Conservation (phyloP, 1,140 invertebrate species). For the Drosophila athabasca region DNA sequence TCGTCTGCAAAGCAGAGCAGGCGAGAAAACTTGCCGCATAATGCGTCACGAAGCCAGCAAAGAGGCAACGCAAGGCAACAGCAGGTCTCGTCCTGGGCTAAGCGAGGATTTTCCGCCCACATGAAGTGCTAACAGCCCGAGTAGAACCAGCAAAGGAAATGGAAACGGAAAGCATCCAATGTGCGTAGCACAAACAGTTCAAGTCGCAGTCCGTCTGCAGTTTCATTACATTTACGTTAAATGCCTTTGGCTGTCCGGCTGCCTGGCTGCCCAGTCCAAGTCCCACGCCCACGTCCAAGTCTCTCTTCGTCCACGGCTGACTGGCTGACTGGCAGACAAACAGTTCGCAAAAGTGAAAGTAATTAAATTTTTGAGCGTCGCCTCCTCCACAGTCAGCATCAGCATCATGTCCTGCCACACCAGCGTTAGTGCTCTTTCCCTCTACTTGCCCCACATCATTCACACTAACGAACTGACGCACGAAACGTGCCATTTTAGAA, state of each 20-base stretch:
- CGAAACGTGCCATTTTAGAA: slow-evolving; percentile 53
- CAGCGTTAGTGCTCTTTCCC: not conserved
- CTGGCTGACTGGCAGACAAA: slow-evolving; percentile 67
- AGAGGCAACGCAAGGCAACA: not conserved
- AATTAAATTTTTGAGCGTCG: slow-evolving; percentile 76
- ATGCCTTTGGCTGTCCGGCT: slow-evolving; percentile 62
- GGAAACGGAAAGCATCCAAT: slow-evolving; percentile 23
- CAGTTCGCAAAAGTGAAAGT: slow-evolving; percentile 77
- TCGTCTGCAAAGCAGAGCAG: slow-evolving; percentile 30
- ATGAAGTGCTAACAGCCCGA: slow-evolving; percentile 23
- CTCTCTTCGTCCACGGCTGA: slow-evolving; percentile 8
- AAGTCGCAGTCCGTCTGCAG: slow-evolving; percentile 52
- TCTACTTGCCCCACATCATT: slow-evolving; percentile 46
- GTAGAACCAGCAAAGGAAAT: slow-evolving; percentile 13
- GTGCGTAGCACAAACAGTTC: slow-evolving; percentile 50
- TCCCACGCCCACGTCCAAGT: not conserved
- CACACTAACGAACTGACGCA: slow-evolving; percentile 70
- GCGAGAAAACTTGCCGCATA: slow-evolving; percentile 62
- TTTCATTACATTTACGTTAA: slow-evolving; percentile 79
- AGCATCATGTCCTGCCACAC: not conserved
- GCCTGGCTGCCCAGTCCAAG: slow-evolving; percentile 11
- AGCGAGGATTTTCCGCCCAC: slow-evolving; percentile 20
- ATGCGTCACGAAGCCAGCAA: slow-evolving; percentile 55
- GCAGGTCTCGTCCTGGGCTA: not conserved
- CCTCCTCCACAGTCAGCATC: slow-evolving; percentile 10